Evolutionary conservation across 1,140 invertebrate species (phyloP).

Genomic region (Epicauta chinensis): DNA sequence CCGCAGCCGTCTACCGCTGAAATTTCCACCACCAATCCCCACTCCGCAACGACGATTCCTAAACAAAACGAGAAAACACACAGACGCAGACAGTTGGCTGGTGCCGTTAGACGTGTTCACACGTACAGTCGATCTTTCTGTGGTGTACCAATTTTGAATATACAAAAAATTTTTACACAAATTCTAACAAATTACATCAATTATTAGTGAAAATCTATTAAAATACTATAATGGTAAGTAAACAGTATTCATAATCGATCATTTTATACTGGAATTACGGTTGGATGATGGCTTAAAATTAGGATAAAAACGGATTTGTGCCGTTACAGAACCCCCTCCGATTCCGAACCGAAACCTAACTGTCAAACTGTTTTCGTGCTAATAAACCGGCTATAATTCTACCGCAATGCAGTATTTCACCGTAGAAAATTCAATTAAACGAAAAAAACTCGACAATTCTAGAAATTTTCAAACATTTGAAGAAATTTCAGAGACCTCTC

Average conservation of each 20-base stretch:
- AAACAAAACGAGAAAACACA: conserved; percentile 37
- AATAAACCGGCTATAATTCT: conserved; percentile 34
- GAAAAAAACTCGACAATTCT: not conserved
- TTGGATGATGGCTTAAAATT: not conserved
- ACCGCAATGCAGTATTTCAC: conserved; percentile 34
- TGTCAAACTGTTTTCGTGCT: conserved; percentile 11
- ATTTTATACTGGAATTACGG: not conserved
- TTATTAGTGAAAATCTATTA: conserved; percentile 28
- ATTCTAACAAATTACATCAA: conserved; percentile 22
- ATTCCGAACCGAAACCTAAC: conserved; percentile 20
- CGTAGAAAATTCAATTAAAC: not conserved
- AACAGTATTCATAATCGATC: conserved; percentile 40
- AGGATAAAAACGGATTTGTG: no score
- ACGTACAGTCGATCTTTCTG: conserved; percentile 38
- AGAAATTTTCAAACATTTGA: no score
- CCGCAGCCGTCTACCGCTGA: no score
- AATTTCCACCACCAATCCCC: not conserved
- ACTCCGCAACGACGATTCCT: conserved; percentile 21
- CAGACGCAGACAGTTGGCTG: conserved; percentile 45
- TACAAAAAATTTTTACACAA: no score
- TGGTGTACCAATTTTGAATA: no score
- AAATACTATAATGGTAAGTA: conserved; percentile 53
- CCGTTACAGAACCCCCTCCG: no score
- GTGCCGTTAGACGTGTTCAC: conserved; percentile 50
- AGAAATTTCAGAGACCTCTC: not conserved